Evolutionary conservation across 2,797 vertebrate genomes (phyloP).

Genomic region (Anniella stebbinsi): DNA sequence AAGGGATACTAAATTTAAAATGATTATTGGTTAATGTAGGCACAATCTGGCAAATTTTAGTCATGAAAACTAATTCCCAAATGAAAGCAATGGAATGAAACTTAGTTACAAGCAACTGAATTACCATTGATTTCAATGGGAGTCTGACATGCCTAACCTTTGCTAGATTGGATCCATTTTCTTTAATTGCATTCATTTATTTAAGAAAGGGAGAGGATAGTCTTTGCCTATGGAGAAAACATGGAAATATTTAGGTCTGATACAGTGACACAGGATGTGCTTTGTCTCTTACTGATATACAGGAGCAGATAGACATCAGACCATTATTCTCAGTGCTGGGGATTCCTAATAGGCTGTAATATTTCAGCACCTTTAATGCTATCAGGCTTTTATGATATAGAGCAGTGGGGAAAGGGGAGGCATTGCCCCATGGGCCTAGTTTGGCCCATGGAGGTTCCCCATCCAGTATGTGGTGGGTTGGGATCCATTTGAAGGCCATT

Average conservation of each 20-base stretch:
- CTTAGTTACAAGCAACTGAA: background rate
- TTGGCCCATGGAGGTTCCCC: too few relatives aligned
- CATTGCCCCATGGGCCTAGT: too few relatives aligned
- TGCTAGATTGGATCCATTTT: background rate
- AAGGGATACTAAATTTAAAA: slow-evolving; percentile 13
- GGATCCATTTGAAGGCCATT: too few relatives aligned
- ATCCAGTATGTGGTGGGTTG: too few relatives aligned
- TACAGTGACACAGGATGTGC: background rate
- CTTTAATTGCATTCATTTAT: background rate
- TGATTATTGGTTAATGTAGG: background rate
- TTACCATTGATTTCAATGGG: background rate
- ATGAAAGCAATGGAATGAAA: background rate
- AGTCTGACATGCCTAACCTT: background rate
- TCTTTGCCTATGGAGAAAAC: background rate
- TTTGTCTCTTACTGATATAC: background rate
- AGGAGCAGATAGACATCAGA: background rate
- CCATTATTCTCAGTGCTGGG: background rate
- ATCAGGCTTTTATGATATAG: background rate
- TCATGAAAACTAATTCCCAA: background rate
- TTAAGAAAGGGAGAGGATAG: background rate
- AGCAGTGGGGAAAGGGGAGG: too few relatives aligned
- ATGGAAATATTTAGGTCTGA: background rate
- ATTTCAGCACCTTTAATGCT: background rate
- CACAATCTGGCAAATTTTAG: background rate
- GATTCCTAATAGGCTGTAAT: background rate